Base-by-base conservation (phyloP, 2,113 vertebrate genomes). In the Etheostoma cragini region DNA sequence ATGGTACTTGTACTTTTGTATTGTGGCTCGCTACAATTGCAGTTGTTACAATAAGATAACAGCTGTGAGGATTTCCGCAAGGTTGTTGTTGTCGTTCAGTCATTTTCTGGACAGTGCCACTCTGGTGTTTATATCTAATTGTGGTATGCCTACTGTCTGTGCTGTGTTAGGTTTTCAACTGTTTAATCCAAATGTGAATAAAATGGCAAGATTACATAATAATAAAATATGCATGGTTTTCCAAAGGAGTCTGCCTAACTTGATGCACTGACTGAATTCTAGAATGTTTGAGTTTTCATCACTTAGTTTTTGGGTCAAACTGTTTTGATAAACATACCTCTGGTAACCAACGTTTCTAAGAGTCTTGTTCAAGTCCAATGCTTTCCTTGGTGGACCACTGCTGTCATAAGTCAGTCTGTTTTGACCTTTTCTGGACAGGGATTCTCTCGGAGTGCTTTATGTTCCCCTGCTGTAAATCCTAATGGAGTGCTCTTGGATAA, bases 401-500 rank as follows among this genome's bases (percentile, higher is more conserved):
- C 58, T 87, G 80, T 87, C 81, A 87, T 88, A 86, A 79, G 67
- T 90, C 86, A 84, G 79, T 88, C 80, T 83, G 50, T 85, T 74
- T 53, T 72, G 81, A 35, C 42, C 26, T 91, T 84, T 88, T 85
- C 84, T 90, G 85, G 87, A 88, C 63, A 80, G 73, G 74, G 72
- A 80, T 87, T 83, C 71, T 87, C 61, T 76, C 49, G 17, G 82
- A 90, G 90, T 87, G 84, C 91, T 92, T 93, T 90, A 83, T 89
- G 89, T 93, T 89, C 86, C 89, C 78, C 78, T 67, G 81, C 87
- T 86, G 82, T 93, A 91, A 93, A 93, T 93, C 87, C 89, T 89
- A 83, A 86, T 86, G 85, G 86, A 90, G 87, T 80, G 71, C 81
- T 87, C 77, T 90, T 93, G 92, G 92, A 93, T 76, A 63, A 82